phyloP scores from a whole-genome alignment of 2,888 invertebrate genomes.

The Ormyrus labotus region DNA sequence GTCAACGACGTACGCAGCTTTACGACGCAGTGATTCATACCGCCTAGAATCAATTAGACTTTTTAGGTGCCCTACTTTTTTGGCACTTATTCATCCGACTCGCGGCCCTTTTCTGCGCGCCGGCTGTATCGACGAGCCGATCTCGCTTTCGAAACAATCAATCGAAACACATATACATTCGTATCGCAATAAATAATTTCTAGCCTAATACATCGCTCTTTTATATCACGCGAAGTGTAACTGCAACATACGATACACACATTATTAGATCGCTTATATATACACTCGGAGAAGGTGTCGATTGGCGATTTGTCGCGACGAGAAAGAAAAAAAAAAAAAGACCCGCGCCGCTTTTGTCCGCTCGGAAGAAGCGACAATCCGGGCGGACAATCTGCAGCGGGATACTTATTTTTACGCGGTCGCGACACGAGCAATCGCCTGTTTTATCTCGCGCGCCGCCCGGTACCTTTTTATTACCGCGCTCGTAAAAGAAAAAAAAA shows the following conservation, averaged over 20 bases:
- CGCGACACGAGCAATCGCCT: slow-evolving; percentile 21
- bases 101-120: not conserved
- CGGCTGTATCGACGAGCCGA: not conserved
- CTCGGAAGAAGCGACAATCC: slow-evolving; percentile 13
- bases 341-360: not conserved
- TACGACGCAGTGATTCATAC: not conserved
- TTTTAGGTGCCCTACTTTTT: slow-evolving; percentile 31
- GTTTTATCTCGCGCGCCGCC: slow-evolving; percentile 16
- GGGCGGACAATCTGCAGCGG: slow-evolving; percentile 26
- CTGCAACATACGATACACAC: not conserved
- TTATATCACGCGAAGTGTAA: slow-evolving; percentile 29
- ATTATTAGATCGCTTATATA: not conserved
- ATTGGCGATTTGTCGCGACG: too few relatives aligned
- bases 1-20: not conserved
- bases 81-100: slow-evolving; percentile 39
- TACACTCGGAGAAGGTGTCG: not conserved
- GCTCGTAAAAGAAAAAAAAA: slow-evolving; percentile 18
- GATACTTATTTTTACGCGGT: slow-evolving; percentile 27
- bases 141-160: slow-evolving; percentile 14
- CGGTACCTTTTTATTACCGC: slow-evolving; percentile 44
- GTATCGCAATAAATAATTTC: slow-evolving; percentile 26
- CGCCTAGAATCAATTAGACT: slow-evolving; percentile 12
- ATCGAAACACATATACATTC: not conserved
- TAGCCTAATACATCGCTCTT: not conserved
- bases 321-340: not conserved